A percentile compares a stretch with the other conserved stretches of the same genome.
Evolutionary conservation across 2,113 vertebrate genomes (phyloP).

Genomic region (Natator depressus): DNA sequence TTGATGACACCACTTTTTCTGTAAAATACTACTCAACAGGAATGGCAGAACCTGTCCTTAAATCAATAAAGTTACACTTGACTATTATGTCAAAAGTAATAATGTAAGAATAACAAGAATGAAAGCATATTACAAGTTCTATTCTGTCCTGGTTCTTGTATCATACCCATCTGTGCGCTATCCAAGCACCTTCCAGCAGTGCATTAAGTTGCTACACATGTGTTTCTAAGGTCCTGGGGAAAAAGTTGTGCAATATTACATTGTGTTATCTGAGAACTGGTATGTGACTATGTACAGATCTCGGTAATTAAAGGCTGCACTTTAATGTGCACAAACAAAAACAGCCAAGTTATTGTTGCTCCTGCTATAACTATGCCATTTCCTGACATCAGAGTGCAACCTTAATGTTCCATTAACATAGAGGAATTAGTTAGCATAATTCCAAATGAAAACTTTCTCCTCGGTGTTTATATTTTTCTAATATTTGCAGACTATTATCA

Average conservation of each 20-base stretch:
- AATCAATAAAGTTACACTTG: neutral
- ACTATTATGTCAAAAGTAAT: neutral
- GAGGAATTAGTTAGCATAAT: too few species aligned
- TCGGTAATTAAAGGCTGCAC: neutral
- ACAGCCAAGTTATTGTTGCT: neutral
- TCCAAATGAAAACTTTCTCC: neutral
- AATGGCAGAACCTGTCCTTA: rapidly evolving
- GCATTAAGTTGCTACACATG: neutral
- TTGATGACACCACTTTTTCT: neutral
- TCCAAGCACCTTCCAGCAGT: neutral
- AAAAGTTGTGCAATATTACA: neutral
- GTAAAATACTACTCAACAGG: neutral
- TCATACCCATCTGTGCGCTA: neutral
- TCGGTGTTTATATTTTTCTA: neutral
- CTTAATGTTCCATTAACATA: neutral
- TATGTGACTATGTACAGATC: neutral
- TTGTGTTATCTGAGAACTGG: neutral
- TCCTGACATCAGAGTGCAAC: neutral
- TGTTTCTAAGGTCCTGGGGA: neutral
- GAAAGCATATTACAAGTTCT: neutral
- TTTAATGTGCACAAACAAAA: neutral
- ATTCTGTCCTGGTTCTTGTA: neutral
- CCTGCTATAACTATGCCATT: neutral
- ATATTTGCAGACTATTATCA: slow-evolving; percentile 2
- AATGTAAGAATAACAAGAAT: neutral